Base-by-base conservation (phyloP, 1,140 invertebrate species). In the Dinoponera quadriceps region DNA sequence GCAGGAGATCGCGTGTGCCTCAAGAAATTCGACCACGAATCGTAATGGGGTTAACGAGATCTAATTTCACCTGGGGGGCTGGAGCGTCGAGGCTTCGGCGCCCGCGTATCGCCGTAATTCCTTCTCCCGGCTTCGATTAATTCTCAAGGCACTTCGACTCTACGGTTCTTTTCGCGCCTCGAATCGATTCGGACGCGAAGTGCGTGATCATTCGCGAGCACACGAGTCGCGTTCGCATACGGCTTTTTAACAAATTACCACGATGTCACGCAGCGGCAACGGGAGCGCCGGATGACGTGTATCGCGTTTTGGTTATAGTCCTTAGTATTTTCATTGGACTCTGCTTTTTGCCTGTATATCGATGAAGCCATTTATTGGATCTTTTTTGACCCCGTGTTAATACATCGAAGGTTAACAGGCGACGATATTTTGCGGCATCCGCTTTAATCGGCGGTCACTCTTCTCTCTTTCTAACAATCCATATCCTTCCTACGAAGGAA, bases 1-100 rank as follows among this genome's bases (percentile, higher is more conserved):
- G 72, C 80, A 84, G 57, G 38, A 3, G 65, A 86, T 91, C 88
- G 84, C 89, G 82, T 90, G 87, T 83, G 68, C 75, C 73, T 54
- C 69, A 87, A 86, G 87, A 90, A 90, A 91, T 84, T 85, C 83
- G 84, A 82, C 62, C 85, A 62, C 75, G 66, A 88, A 82, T 87
- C 80, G 89, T 88, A 91, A 90, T 87, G 85, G 89, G 83, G 85
- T 85, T 89, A 90, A 90, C 90, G 85, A 88, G 86, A 91, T 81
- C 86, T 90, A 89, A 88, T 90, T 85, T 54, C 84, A 29, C 51
- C 60, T n/a, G n/a, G n/a, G n/a, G 62, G 85, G 86, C 83, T 11
- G 38, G 16, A 27, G 81, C 83, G 84, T 66, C 68, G 68, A 72
- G 51, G 55, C 44, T 68, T 66, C 71, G 71, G 25, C 66, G 60